These are phyloP conservation scores for Oreochromis tanganicae DNA, from an alignment of 2,113 vertebrate species.

Conservation along the genomic window DNA sequence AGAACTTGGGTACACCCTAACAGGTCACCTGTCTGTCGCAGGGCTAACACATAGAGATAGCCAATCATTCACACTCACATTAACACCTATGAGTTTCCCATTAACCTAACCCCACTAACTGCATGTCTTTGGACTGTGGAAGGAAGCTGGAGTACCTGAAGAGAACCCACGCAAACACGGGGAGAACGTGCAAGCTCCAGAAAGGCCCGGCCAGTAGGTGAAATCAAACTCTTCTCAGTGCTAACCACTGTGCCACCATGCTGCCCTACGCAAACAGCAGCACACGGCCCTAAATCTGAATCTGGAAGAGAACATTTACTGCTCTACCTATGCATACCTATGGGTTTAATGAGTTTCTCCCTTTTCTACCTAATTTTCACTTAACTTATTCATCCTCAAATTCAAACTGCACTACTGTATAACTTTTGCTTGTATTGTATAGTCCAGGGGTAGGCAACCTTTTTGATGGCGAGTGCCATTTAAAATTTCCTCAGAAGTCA, in stretches of 20 bases:
- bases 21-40: neutral
- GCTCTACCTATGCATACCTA: neutral
- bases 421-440: neutral
- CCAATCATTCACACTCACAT: neutral
- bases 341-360: neutral
- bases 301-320: neutral
- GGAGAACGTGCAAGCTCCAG: neutral
- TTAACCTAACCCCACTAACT: neutral
- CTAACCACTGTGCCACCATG: neutral
- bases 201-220: neutral
- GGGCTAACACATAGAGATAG: neutral
- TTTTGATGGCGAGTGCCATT: too few relatives aligned
- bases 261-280: neutral
- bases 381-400: neutral
- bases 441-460: too few relatives aligned
- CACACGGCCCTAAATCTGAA: neutral
- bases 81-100: neutral
- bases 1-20: neutral
- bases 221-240: neutral
- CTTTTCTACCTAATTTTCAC: neutral
- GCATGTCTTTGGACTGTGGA: neutral
- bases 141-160: neutral
- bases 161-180: neutral
- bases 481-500: too few relatives aligned
- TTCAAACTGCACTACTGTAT: neutral